These are phyloP conservation scores for Drosophila virilis DNA, from an alignment of 1,140 invertebrate genomes.

Conservation along the genomic window DNA sequence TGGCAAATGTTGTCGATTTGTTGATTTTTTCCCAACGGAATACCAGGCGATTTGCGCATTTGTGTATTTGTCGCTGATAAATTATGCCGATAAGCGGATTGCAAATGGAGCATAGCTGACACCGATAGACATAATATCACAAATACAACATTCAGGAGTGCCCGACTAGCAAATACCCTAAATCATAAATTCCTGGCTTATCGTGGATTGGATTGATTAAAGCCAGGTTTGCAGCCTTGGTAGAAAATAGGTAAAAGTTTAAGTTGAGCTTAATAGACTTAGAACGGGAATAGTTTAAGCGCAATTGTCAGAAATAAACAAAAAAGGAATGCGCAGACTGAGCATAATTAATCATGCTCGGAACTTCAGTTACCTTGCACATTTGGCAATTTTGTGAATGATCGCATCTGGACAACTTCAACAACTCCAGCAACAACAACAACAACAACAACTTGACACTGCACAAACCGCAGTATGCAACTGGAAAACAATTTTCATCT, in stretches of 20 bases:
- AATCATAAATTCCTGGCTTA: too few relatives aligned
- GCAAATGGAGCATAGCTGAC: slow-evolving; percentile 20
- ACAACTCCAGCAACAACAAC: slow-evolving; percentile 34
- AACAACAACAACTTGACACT: slow-evolving; percentile 55
- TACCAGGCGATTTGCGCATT: slow-evolving; percentile 36
- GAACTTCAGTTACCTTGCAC: background rate
- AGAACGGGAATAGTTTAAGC: too few relatives aligned
- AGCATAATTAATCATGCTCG: background rate
- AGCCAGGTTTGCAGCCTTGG: too few relatives aligned
- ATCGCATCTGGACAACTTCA: slow-evolving; percentile 34
- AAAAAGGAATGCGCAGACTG: background rate
- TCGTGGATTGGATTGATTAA: too few relatives aligned
- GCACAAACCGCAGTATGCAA: slow-evolving; percentile 33
- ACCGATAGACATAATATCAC: background rate
- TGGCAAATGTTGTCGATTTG: slow-evolving; percentile 62
- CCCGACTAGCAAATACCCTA: too few relatives aligned
- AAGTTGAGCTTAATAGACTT: too few relatives aligned
- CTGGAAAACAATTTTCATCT: slow-evolving; percentile 77
- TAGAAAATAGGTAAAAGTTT: too few relatives aligned
- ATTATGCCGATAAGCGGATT: slow-evolving; percentile 37
- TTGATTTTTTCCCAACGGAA: slow-evolving; percentile 27
- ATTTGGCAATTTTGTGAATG: slow-evolving; percentile 24
- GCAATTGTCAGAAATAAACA: background rate
- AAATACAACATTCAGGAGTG: too few relatives aligned
- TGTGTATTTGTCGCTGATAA: slow-evolving; percentile 52